Evolutionary conservation across 2,888 invertebrate species (phyloP).

Genomic region (Netelia virgata): DNA sequence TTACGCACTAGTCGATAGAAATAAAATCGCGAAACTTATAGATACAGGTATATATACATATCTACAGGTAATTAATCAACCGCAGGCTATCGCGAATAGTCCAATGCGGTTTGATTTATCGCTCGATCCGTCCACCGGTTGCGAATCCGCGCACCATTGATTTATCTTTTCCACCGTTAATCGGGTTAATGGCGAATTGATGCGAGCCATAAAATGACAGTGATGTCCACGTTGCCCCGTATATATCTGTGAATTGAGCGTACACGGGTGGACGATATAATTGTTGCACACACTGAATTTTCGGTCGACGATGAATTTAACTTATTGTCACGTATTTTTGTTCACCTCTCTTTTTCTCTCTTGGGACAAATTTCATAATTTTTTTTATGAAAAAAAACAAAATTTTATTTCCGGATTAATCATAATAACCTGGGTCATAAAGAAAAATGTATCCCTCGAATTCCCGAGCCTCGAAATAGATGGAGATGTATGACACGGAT

Average conservation of each 20-base stretch:
- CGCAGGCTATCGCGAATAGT: conserved; percentile 50
- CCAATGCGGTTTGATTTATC: conserved; percentile 64
- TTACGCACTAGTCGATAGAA: neutral
- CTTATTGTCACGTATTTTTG: no score
- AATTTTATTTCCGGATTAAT: no score
- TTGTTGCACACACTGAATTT: no score
- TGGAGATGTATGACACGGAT: no score
- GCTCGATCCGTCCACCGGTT: conserved; percentile 49
- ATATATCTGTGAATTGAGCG: neutral
- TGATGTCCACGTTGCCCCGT: conserved; percentile 9
- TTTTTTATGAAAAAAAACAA: no score
- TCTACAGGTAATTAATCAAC: conserved; percentile 58
- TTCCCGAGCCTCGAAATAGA: no score
- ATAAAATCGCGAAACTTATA: neutral
- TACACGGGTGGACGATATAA: neutral
- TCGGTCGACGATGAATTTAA: no score
- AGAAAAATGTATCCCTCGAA: no score
- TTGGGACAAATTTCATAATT: no score
- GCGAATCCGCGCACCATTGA: conserved; percentile 61
- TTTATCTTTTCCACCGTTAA: conserved; percentile 65
- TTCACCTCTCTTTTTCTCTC: no score
- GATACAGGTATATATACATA: neutral
- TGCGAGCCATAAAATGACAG: conserved; percentile 49
- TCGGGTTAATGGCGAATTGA: conserved; percentile 67
- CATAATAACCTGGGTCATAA: no score